phyloP scores from a whole-genome alignment of 2,888 invertebrate genomes.

The Drosophila meridiana region DNA sequence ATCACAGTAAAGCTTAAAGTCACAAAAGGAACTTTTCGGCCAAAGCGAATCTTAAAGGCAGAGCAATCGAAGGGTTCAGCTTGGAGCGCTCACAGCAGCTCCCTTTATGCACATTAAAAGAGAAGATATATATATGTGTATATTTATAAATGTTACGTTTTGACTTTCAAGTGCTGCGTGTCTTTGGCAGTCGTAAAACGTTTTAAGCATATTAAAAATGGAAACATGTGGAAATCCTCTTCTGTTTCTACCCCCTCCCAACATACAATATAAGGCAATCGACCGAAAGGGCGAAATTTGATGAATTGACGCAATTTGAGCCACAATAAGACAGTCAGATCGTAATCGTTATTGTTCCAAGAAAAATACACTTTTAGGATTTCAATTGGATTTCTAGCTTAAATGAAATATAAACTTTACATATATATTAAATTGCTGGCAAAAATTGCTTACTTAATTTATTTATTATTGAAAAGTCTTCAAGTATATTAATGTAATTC shows the following conservation, averaged over 20 bases:
- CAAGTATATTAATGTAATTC: no score
- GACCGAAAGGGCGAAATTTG: slow-evolving; percentile 47
- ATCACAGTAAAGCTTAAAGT: slow-evolving; percentile 47
- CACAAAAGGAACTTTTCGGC: background rate
- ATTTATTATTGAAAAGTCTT: no score
- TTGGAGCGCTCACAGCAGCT: slow-evolving; percentile 24
- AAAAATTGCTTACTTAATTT: no score
- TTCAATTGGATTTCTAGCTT: background rate
- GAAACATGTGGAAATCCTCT: slow-evolving; percentile 52
- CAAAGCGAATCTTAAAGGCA: slow-evolving; percentile 6
- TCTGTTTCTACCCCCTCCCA: background rate
- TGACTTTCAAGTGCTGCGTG: slow-evolving; percentile 63
- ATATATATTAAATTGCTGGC: no score
- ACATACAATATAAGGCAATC: slow-evolving; percentile 13
- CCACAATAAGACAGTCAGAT: slow-evolving; percentile 43
- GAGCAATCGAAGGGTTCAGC: slow-evolving; percentile 34
- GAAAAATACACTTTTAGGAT: background rate
- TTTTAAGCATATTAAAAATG: slow-evolving; percentile 69
- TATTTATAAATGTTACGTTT: slow-evolving; percentile 45
- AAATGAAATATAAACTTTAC: background rate
- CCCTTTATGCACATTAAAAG: slow-evolving; percentile 66
- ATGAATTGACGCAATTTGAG: slow-evolving; percentile 65
- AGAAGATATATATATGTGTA: slow-evolving; percentile 5
- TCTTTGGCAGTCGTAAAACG: slow-evolving; percentile 66
- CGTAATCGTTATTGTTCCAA: slow-evolving; percentile 30